phyloP scores from a whole-genome alignment of 2,888 invertebrate species.

The Aleiodes leptofemur region DNA sequence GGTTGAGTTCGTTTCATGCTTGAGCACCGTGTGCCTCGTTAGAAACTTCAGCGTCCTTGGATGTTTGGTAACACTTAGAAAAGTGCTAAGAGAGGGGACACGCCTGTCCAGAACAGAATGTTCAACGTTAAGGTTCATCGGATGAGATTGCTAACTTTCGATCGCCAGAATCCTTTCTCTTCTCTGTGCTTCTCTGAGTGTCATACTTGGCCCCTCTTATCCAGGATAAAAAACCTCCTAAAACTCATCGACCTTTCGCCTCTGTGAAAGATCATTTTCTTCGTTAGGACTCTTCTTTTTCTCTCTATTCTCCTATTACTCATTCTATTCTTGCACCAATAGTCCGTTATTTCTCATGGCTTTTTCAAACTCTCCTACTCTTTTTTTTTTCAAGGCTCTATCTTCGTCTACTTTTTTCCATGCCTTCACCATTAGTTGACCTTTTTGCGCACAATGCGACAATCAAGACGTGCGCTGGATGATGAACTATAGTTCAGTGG shows the following conservation, averaged over 20 bases:
- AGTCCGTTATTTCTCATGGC: constrained; percentile 7
- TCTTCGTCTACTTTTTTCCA: constrained; percentile 4
- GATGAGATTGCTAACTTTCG: constrained; percentile 54
- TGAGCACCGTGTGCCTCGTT: constrained; percentile 67
- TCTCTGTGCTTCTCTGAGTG: constrained; percentile 30
- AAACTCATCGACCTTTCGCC: constrained; percentile 38
- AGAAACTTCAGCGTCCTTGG: constrained; percentile 66
- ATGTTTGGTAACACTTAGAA: constrained; percentile 24
- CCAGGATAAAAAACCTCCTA: constrained; percentile 38
- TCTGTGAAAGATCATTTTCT: constrained; percentile 35
- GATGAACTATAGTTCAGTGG: constrained; percentile 53
- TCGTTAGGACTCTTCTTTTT: not conserved
- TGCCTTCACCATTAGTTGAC: constrained; percentile 17
- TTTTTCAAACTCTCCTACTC: constrained; percentile 2
- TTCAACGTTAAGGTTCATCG: constrained; percentile 44
- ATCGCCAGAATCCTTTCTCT: constrained; percentile 48
- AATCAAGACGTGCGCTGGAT: constrained; percentile 47
- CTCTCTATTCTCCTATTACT: not conserved
- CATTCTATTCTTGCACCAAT: constrained; percentile 2
- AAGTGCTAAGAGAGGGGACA: constrained; percentile 15
- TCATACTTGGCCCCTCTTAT: constrained; percentile 17
- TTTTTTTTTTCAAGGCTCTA: constrained; percentile 2
- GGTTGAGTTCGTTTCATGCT: constrained; percentile 67
- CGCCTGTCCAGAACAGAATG: constrained; percentile 20
- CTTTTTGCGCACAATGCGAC: constrained; percentile 25